Percentiles rank a stretch among this genome's conserved stretches.
These are phyloP conservation scores for Thysanoteuthis rhombus DNA, from an alignment of 2,888 invertebrate genomes.

Conservation along the genomic window DNA sequence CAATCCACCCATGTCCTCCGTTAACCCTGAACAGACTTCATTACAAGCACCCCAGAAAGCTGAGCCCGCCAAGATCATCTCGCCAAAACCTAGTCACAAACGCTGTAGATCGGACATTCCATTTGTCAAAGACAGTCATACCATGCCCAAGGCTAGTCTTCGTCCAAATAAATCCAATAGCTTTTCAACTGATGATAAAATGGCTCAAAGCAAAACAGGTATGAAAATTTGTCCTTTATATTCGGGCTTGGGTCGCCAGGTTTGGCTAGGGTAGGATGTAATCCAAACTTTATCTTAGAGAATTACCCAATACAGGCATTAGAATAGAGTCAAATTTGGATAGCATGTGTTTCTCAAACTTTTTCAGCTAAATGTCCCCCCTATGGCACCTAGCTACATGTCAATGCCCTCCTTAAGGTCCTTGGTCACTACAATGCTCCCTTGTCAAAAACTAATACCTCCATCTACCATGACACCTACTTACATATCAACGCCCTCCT, in stretches of 20 bases:
- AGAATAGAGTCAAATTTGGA: no score
- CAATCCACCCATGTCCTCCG: background rate
- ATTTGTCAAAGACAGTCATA: slow-evolving; percentile 14
- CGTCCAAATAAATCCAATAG: background rate
- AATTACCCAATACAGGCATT: no score
- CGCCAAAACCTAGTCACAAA: slow-evolving; percentile 21
- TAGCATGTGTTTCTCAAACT: no score
- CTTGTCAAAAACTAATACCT: no score
- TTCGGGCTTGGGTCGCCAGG: background rate
- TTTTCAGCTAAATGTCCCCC: no score
- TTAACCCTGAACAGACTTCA: background rate
- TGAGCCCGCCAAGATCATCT: background rate
- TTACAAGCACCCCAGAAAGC: background rate
- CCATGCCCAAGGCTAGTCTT: background rate
- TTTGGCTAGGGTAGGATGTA: background rate
- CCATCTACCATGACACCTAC: no score
- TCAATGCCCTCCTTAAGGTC: no score
- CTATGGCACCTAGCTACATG: no score
- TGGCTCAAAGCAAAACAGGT: background rate
- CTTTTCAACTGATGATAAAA: slow-evolving; percentile 17
- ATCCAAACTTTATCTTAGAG: no score
- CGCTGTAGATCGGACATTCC: slow-evolving; percentile 18
- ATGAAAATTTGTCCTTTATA: background rate
- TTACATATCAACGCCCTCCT: no score
- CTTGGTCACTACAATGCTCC: no score